These are phyloP conservation scores for Petroica traversi DNA, from an alignment of 2,113 vertebrate species.

Conservation along the genomic window DNA sequence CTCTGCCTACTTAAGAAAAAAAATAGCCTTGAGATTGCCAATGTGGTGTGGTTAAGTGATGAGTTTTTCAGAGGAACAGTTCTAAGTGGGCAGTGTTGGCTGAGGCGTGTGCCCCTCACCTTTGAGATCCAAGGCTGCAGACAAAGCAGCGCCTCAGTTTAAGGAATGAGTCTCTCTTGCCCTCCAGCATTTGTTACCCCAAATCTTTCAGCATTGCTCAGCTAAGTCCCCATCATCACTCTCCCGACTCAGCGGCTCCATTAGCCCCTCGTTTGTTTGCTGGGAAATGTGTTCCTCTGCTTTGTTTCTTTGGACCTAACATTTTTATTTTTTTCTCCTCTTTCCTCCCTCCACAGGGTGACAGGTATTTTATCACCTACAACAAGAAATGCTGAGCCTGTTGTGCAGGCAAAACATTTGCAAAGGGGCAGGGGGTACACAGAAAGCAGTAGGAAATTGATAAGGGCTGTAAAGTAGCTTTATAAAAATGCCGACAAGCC, in stretches of 20 bases:
- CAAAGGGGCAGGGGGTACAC: slow-evolving; percentile 62
- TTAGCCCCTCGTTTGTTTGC: slow-evolving; percentile 19
- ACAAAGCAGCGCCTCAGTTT: background rate
- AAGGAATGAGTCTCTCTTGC: background rate
- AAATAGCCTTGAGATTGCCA: background rate
- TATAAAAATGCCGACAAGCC: slow-evolving; percentile 73
- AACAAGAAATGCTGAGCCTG: slow-evolving; percentile 66
- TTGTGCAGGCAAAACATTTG: slow-evolving; percentile 69
- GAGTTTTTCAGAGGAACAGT: background rate
- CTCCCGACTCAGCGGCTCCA: slow-evolving; percentile 35
- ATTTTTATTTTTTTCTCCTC: background rate
- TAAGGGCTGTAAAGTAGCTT: slow-evolving; percentile 65
- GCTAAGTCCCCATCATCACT: background rate
- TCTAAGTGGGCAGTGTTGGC: background rate
- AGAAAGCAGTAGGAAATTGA: slow-evolving; percentile 67
- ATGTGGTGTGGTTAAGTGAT: rapidly evolving
- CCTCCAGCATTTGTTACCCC: slow-evolving; percentile 6
- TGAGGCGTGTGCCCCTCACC: background rate
- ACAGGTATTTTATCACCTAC: slow-evolving; percentile 72
- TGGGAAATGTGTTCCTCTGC: background rate
- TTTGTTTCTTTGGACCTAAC: slow-evolving; percentile 13
- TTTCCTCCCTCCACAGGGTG: slow-evolving; percentile 49
- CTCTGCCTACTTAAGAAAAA: background rate
- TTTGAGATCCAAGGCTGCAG: background rate
- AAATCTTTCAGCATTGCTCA: background rate